Percentiles rank a stretch among this genome's conserved stretches.
Conservation (phyloP, 1,140 invertebrate genomes). For the Bombyx mandarina region DNA sequence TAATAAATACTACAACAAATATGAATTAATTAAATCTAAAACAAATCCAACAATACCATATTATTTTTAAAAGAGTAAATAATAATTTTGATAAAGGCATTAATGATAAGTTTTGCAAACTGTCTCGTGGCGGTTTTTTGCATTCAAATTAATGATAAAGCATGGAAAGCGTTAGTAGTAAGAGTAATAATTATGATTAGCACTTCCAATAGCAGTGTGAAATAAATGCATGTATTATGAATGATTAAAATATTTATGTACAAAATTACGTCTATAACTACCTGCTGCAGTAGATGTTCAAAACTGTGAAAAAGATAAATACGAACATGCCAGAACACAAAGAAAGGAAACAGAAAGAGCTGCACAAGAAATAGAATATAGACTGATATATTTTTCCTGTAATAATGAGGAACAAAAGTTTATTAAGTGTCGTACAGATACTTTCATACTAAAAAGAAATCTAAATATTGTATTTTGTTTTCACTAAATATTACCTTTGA, state of each 20-base stretch:
- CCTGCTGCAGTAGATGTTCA: constrained; percentile 59
- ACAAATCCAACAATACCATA: no score
- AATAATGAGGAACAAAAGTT: constrained; percentile 71
- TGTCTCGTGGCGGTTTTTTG: constrained; percentile 66
- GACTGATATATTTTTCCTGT: constrained; percentile 64
- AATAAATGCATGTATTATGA: constrained; percentile 4
- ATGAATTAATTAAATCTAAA: no score
- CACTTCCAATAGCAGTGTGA: constrained; percentile 38
- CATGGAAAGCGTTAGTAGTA: constrained; percentile 46
- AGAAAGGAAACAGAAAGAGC: constrained; percentile 53
- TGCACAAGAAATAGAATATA: constrained; percentile 63
- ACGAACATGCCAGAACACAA: constrained; percentile 59
- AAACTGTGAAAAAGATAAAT: constrained; percentile 54
- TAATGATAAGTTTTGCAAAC: constrained; percentile 36
- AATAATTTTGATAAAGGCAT: no score
- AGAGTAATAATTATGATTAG: constrained; percentile 20
- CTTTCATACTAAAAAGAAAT: constrained; percentile 42
- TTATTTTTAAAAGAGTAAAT: no score
- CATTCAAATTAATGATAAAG: constrained; percentile 39
- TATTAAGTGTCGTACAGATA: constrained; percentile 61
- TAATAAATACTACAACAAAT: no score
- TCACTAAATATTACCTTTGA: constrained; percentile 86
- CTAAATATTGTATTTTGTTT: constrained; percentile 35
- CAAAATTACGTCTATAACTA: constrained; percentile 49
- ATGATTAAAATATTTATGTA: constrained; percentile 35